A percentile compares a stretch with the other conserved stretches of the same genome.
Conservation (phyloP, 2,797 vertebrate genomes). For the Rhadinocentrus ornatus region DNA sequence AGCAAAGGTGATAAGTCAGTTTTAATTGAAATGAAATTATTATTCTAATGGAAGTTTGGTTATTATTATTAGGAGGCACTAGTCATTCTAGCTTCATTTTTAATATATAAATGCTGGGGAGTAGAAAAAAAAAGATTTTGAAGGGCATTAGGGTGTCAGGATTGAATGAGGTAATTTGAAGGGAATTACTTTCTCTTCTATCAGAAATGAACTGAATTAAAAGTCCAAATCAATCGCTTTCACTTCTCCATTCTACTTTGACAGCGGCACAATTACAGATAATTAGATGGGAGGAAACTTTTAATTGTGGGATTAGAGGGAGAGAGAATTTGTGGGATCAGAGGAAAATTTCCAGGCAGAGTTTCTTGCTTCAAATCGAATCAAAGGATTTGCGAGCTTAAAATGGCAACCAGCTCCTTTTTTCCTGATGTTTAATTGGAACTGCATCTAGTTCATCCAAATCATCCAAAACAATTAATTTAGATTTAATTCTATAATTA, state of each 20-base stretch:
- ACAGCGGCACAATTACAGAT: slow-evolving; percentile 99
- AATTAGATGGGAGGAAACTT: slow-evolving; percentile 99
- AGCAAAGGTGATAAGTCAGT: slow-evolving; percentile 99
- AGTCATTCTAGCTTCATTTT: slow-evolving; percentile 93
- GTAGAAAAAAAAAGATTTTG: slow-evolving; percentile 91
- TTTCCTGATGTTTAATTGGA: slow-evolving; percentile 93
- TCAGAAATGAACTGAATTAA: slow-evolving; percentile 99
- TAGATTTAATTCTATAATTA: slow-evolving; percentile 99
- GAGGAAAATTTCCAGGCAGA: slow-evolving; percentile 91
- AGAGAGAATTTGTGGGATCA: slow-evolving; percentile 94
- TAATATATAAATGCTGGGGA: slow-evolving; percentile 91
- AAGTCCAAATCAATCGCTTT: slow-evolving; percentile 99
- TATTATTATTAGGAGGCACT: slow-evolving; percentile 99
- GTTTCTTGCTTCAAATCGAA: slow-evolving; percentile 96
- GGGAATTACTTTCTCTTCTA: slow-evolving; percentile 99
- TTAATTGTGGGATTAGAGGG: slow-evolving; percentile 99
- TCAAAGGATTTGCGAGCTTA: slow-evolving; percentile 95
- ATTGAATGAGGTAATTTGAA: slow-evolving; percentile 99
- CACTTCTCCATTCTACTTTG: slow-evolving; percentile 91
- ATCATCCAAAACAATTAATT: slow-evolving; percentile 99
- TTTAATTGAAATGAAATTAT: slow-evolving; percentile 99
- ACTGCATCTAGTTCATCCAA: slow-evolving; percentile 95
- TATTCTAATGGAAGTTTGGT: slow-evolving; percentile 99
- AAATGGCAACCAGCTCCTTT: slow-evolving; percentile 89
- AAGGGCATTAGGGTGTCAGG: slow-evolving; percentile 99